Base-by-base conservation (phyloP, 2,888 invertebrate species). In the Xylocampa areola region DNA sequence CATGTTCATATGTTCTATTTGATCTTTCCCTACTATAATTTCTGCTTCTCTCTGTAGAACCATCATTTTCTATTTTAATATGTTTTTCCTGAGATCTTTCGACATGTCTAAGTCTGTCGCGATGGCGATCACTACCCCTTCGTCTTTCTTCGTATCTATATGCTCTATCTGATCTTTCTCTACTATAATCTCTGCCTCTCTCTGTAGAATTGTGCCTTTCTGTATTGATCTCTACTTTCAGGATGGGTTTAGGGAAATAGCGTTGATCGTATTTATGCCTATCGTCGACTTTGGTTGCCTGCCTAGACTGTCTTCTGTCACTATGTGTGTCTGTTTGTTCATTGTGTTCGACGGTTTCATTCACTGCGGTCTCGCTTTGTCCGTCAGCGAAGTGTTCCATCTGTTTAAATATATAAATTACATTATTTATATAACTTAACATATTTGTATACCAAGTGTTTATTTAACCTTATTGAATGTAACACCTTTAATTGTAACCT, bases 341-440 rank as follows among this genome's bases (percentile, higher is more conserved):
- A 39, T 32, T 36, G 11, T 11, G 19, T 17, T 11, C 14, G n/a
- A 32, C 16, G 16, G 21, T 40, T 39, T 39, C 13, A 10, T 60
- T 41, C 19, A 41, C 6, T 11, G 32, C 43, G 0, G 16, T 35
- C 6, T 60, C 72, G 23, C n/a, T 25, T 47, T 55, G 36, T 8
- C 11, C 58, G 41, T 61, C 71, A 32, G 36, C 62, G 47, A 63
- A 77, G n/a, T 66, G 49, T 43, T 84, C 94, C 76, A 76, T 75
- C 76, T 76, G 47, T 57, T 21, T 13, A 49, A 62, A 47, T n/a
- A n/a, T n/a, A n/a, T 32, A 41, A 40, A 6, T 40, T n/a, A 8
- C 33, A 44, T 45, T 11, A 33, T 27, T 65, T 17, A 48, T 7
- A 43, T 7, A 35, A 36, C n/a, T n/a, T n/a, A n/a, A n/a, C n/a